Conservation (phyloP, 2,113 vertebrate genomes). For the Cebidichthys violaceus region DNA sequence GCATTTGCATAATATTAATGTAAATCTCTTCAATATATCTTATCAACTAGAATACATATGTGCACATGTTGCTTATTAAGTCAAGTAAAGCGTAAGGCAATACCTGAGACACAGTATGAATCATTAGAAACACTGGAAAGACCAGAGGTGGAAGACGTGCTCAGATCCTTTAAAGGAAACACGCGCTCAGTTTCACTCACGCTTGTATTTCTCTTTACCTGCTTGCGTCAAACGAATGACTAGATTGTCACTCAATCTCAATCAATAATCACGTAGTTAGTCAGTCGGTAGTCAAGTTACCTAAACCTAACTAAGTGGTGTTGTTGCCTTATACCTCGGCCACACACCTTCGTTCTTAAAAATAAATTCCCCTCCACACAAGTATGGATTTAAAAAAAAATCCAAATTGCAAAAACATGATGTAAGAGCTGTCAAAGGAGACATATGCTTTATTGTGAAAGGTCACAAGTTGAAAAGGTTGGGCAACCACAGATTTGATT, state of each 20-base stretch:
- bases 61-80: conserved; percentile 68
- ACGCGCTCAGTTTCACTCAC: background rate
- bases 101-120: conserved; percentile 38
- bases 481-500: background rate
- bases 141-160: background rate
- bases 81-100: conserved; percentile 57
- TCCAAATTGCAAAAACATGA: too few species aligned
- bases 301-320: background rate
- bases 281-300: background rate
- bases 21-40: conserved; percentile 68
- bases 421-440: too few species aligned
- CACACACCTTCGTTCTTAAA: background rate
- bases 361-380: too few species aligned
- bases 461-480: background rate
- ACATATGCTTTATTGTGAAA: background rate
- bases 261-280: too few species aligned
- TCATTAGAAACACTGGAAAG: background rate
- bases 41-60: conserved; percentile 70
- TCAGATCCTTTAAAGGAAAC: background rate
- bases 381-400: too few species aligned
- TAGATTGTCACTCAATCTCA: too few species aligned
- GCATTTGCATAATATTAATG: conserved; percentile 68
- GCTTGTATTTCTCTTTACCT: background rate
- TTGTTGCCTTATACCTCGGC: background rate
- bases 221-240: background rate